A percentile compares a stretch with the other conserved stretches of the same genome.
phyloP scores from a whole-genome alignment of 2,113 vertebrate species.

The Coregonus clupeaformis region DNA sequence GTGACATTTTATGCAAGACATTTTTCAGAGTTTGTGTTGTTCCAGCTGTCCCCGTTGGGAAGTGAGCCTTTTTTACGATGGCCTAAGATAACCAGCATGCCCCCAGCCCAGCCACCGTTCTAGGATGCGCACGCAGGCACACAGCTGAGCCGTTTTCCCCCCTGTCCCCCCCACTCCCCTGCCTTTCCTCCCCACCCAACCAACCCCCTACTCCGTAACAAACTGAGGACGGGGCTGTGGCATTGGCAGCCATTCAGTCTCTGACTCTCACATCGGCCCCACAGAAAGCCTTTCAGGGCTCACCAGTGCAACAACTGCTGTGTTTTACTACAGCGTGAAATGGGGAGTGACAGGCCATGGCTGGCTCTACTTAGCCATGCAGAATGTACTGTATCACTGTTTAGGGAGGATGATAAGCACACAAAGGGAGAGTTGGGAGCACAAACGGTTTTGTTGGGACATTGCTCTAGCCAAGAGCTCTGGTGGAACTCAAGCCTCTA shows the following conservation, averaged over 20 bases:
- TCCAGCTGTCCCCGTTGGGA: conserved; percentile 51
- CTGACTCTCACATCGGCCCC: conserved; percentile 71
- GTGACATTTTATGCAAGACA: conserved; percentile 52
- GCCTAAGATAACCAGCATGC: conserved; percentile 28
- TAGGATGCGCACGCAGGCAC: neutral
- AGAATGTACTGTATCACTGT: conserved; percentile 71
- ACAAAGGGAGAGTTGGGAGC: conserved; percentile 70
- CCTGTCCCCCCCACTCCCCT: no score
- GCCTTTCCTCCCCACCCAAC: neutral
- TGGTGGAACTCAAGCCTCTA: conserved; percentile 11
- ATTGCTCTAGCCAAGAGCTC: conserved; percentile 1
- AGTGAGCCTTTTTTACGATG: conserved; percentile 14
- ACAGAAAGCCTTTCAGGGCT: conserved; percentile 83
- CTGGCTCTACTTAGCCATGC: conserved; percentile 77
- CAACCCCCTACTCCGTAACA: conserved; percentile 45
- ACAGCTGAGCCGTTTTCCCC: conserved; percentile 11
- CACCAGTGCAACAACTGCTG: conserved; percentile 78
- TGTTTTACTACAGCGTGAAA: conserved; percentile 86
- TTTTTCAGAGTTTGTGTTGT: conserved; percentile 53
- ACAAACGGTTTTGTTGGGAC: conserved; percentile 49
- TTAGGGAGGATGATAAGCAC: conserved; percentile 63
- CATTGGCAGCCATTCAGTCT: conserved; percentile 72
- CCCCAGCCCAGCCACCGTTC: conserved; percentile 15
- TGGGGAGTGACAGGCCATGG: conserved; percentile 58
- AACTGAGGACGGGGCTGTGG: conserved; percentile 70